Percentiles rank a stretch among this genome's conserved stretches.
phyloP scores from a whole-genome alignment of 1,140 invertebrate species.

The Muscidifurax raptorellus region DNA sequence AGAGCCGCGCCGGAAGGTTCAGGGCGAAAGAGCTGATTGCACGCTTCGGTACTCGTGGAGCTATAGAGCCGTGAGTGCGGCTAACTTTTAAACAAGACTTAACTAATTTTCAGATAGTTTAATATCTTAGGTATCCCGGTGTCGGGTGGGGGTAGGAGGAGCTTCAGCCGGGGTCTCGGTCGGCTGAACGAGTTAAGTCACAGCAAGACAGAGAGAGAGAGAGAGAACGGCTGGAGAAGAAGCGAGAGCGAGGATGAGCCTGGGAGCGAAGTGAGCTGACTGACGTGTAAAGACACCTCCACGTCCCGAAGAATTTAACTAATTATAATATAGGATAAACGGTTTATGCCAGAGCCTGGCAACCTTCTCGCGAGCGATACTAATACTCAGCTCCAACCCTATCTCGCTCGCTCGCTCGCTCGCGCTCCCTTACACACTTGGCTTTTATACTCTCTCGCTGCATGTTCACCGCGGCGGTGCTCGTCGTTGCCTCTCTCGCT shows the following conservation, averaged over 20 bases:
- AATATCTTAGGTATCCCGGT: conserved; percentile 67
- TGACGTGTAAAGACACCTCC: conserved; percentile 76
- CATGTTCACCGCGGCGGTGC: not conserved
- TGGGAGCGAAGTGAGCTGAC: conserved; percentile 73
- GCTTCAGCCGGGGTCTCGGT: conserved; percentile 48
- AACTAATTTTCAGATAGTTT: conserved; percentile 75
- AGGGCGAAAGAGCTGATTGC: conserved; percentile 37
- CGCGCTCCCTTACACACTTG: conserved; percentile 45
- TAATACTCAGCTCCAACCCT: conserved; percentile 60
- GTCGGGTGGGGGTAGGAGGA: conserved; percentile 14
- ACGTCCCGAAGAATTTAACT: conserved; percentile 76
- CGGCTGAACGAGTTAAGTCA: conserved; percentile 73
- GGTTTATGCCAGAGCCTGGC: conserved; percentile 72
- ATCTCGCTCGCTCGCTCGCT: conserved; percentile 20
- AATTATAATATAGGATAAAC: conserved; percentile 77
- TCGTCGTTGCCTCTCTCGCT: not conserved
- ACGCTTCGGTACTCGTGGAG: conserved; percentile 18
- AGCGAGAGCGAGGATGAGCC: conserved; percentile 66
- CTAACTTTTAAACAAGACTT: conserved; percentile 74
- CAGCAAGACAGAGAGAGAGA: conserved; percentile 57
- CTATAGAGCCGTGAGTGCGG: conserved; percentile 47
- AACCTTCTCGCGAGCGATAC: conserved; percentile 71
- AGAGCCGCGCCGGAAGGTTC: not conserved
- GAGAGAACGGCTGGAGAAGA: conserved; percentile 49
- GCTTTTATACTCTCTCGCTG: conserved; percentile 55